Base-by-base conservation (phyloP, 2,113 vertebrate genomes). In the Piaya cayana region DNA sequence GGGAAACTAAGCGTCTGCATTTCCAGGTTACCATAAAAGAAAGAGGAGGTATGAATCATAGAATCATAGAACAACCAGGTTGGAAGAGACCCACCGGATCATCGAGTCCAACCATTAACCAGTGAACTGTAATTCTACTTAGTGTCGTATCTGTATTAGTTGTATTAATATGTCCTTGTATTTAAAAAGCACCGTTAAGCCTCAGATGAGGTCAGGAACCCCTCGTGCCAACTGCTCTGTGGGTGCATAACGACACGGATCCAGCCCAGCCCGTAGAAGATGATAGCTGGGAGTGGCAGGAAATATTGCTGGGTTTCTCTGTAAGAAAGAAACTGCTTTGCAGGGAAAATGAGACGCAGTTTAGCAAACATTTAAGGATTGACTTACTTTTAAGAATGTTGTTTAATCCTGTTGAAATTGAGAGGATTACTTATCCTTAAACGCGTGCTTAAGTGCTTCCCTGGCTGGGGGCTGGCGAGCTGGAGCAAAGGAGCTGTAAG, bases 341-440 rank as follows among this genome's bases (percentile, higher is more conserved):
- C 2, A 18, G 82, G 56, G 16, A 76, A 87, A 74, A 91, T 15
- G 71, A 92, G 74, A 43, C 67, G 7, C 42, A 36, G 52, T 90
- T 85, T 52, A 96, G 75, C 87, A 90, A 83, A 55, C 75, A 43
- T 59, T 91, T 69, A 16, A 59, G 74, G 78, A 74, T 58, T 80
- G 85, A 42, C 21, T 96, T 82, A 55, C 70, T 93, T 87, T 50
- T 34, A 92, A 94, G 82, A 82, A 67, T 43, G 84, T 72, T 69
- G 55, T 67, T 93, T 92, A 91, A 97, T 92, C 89, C 75, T 69
- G 77, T 85, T 91, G 94, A 86, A 96, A 92, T 36, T 3, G 82
- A 93, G 84, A 90, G 90, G 93, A 92, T 95, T 94, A 67, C 21
- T 88, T 74, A 3, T 14, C 49, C 68, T 77, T 67, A 71, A 78